Evolutionary conservation across 2,797 vertebrate genomes (phyloP).

Genomic region (Taeniopygia guttata): DNA sequence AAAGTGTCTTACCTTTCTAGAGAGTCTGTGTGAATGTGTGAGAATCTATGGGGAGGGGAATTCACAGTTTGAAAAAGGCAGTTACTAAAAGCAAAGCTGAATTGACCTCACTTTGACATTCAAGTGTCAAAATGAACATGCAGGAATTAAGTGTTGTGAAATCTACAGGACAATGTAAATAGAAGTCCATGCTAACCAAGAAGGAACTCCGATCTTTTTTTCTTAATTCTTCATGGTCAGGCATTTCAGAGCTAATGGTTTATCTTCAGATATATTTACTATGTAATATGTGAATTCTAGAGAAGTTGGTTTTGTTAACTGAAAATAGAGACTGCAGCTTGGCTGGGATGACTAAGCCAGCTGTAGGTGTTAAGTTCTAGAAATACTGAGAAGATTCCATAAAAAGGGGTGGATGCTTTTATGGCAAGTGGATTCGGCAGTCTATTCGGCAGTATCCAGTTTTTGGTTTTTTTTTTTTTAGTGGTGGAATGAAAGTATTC

Average conservation of each 20-base stretch:
- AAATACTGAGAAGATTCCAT: neutral
- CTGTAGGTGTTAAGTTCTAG: neutral
- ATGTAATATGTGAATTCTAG: neutral
- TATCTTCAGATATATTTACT: neutral
- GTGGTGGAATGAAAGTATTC: neutral
- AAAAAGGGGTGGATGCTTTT: neutral
- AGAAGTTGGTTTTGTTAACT: neutral
- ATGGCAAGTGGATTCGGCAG: neutral
- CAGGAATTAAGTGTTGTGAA: neutral
- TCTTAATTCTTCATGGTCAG: neutral
- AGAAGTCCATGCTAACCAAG: neutral
- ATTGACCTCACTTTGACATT: neutral
- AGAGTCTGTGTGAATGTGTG: conserved; percentile 65
- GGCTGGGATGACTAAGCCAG: neutral
- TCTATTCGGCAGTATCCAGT: neutral
- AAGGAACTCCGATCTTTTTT: neutral
- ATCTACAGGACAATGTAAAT: neutral
- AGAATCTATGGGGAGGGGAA: conserved; percentile 58
- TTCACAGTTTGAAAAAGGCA: neutral
- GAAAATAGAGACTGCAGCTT: neutral
- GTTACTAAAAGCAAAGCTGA: conserved; percentile 31
- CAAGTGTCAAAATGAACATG: conserved; percentile 56
- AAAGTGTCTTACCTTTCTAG: conserved; percentile 82
- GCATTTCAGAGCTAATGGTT: neutral
- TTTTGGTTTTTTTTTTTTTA: neutral